Evolutionary conservation across 2,113 vertebrate species (phyloP), one percentile per base, ranked within the genome.

Genomic region (Taurulus bubalis): DNA sequence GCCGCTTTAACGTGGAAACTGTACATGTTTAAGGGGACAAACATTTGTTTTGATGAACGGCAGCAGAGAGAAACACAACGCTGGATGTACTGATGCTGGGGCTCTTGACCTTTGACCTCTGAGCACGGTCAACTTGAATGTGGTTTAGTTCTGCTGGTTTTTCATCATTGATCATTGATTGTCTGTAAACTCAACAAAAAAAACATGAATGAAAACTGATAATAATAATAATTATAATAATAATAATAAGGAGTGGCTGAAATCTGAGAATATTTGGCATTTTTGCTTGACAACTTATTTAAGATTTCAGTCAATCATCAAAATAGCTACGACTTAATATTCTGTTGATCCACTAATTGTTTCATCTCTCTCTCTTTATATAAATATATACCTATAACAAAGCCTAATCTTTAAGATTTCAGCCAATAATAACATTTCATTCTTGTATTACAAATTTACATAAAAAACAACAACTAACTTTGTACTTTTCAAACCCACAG

Each of bases 1-100:
- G 8, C 55, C 64, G 53, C 80, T 85, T 83, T 70, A 79, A 84
- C 76, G 8, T 63, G 85, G 76, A 89, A 89, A 86, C 72, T 76
- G 75, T 68, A 74, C 71, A 62, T 85, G 86, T 87, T 80, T 11
- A 0, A 64, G 32, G 15, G 60, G 64, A 40, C 34, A 63, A 9
- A 65, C 75, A 26, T 77, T 59, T 58, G 71, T 65, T 68, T 69
- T 63, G 70, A 68, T 59, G 56, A 82, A 87, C 56, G 68, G 67
- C 0, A 5, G 70, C 71, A 20, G 22, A 30, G 42, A 59, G 68
- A 40, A 70, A 70, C 9, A 51, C 3, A 11, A 26, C 12, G 34
- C 4, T 22, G 28, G 28, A 47, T 2, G 32, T 26, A 45, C 56
- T 4, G 36, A 38, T 14, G 1, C 3, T 4, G 62, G 9, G 49